phyloP scores from a whole-genome alignment of 2,113 vertebrate species.

The Melanocharis versteri region DNA sequence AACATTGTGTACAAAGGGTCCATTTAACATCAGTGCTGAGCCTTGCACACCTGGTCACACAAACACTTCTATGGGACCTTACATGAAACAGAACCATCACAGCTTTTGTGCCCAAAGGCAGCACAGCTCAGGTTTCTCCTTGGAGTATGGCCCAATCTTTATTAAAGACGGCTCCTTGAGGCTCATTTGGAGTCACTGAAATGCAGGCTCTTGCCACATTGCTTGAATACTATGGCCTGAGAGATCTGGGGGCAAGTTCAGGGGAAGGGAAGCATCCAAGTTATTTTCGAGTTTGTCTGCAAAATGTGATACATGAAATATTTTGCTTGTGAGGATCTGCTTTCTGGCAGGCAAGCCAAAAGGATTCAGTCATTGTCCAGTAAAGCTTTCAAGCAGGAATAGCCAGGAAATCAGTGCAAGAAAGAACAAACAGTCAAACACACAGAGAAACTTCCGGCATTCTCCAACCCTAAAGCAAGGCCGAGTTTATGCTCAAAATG shows the following conservation, averaged over 20 bases:
- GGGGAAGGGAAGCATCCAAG: conserved; percentile 1
- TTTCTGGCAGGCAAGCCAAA: conserved; percentile 40
- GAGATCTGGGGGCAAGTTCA: neutral
- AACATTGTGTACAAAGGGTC: neutral
- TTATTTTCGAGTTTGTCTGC: neutral
- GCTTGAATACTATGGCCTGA: neutral
- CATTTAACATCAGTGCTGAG: neutral
- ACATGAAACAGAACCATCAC: neutral
- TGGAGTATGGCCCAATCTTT: neutral
- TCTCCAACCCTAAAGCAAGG: neutral
- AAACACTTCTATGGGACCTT: neutral
- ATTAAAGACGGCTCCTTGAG: neutral
- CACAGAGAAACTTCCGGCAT: neutral
- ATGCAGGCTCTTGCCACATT: neutral
- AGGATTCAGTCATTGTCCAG: neutral
- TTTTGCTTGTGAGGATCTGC: neutral
- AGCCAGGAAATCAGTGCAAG: neutral
- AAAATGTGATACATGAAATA: neutral
- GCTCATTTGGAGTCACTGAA: neutral
- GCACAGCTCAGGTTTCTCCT: neutral
- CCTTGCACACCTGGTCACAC: neutral
- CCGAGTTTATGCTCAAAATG: neutral
- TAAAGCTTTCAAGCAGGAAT: neutral
- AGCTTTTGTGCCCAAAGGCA: neutral
- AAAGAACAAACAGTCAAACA: neutral